Evolutionary conservation across 2,113 vertebrate species (phyloP), one percentile per base, ranked within the genome.

Genomic region (Perccottus glenii): DNA sequence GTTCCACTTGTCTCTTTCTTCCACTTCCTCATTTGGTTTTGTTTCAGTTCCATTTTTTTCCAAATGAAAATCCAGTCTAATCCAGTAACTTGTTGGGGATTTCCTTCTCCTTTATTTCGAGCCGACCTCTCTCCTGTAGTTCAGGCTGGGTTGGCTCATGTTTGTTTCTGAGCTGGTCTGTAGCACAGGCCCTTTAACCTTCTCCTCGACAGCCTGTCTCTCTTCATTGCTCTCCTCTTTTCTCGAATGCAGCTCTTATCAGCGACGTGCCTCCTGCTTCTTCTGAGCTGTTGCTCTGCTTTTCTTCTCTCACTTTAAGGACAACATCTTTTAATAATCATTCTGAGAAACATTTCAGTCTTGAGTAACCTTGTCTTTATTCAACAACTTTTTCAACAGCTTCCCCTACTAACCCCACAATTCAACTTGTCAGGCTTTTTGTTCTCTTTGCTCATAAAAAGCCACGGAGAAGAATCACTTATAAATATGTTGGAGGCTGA

Each of bases 101-200:
- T 6, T 4, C 5, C 33, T 5, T 47, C 5, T 16, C 45, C 55
- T 9, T 1, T 49, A 33, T 67, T 58, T 69, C 38, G 11, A 12
- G 10, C 45, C 40, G 74, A 73, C 71, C 77, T 59, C 12, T 2
- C 15, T 15, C 49, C 68, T 36, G 46, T 61, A 6, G 43, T 7
- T 66, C 5, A 9, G 73, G 45, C 42, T 69, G 6, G 67, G 60
- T 66, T 55, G 10, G 62, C 45, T 80, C 67, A 36, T 75, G 69
- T 79, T 79, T 77, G 68, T 69, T 78, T 74, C 64, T 73, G 56
- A 16, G 55, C 4, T 42, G 44, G 58, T 73, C 77, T 76, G 47
- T 50, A 36, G 43, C 65, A 0, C 38, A 8, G 43, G 72, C 60
- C 62, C 81, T 67, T 62, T 72, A 53, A 81, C 66, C 75, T 44